Evolutionary conservation across 1,140 invertebrate species (phyloP).

Genomic region (Cherax quadricarinatus): DNA sequence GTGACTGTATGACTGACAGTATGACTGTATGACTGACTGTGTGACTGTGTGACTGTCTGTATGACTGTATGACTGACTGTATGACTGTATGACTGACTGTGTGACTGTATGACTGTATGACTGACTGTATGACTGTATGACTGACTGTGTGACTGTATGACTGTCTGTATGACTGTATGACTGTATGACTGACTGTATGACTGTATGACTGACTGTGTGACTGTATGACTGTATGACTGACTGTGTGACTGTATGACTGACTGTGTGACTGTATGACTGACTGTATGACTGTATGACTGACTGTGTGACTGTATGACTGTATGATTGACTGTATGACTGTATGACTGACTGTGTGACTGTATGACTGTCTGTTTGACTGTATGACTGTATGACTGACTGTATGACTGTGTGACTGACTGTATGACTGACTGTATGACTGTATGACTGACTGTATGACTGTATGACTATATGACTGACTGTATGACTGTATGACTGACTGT

Average conservation of each 20-base stretch:
- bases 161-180: not conserved
- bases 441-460: not conserved
- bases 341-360: too few relatives aligned
- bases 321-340: not conserved
- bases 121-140: not conserved
- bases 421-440: not conserved
- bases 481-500: too few relatives aligned
- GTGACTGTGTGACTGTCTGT: not conserved
- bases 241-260: not conserved
- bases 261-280: not conserved
- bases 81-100: too few relatives aligned
- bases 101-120: too few relatives aligned
- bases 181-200: not conserved
- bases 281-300: not conserved
- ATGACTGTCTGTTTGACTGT: not conserved
- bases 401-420: too few relatives aligned
- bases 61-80: too few relatives aligned
- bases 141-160: too few relatives aligned
- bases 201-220: constrained; percentile 2
- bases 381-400: not conserved
- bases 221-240: not conserved
- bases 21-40: not conserved
- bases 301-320: too few relatives aligned
- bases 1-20: not conserved
- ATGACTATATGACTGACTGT: not conserved